Conservation (phyloP, 2,797 vertebrate genomes). For the Urosaurus nigricauda region DNA sequence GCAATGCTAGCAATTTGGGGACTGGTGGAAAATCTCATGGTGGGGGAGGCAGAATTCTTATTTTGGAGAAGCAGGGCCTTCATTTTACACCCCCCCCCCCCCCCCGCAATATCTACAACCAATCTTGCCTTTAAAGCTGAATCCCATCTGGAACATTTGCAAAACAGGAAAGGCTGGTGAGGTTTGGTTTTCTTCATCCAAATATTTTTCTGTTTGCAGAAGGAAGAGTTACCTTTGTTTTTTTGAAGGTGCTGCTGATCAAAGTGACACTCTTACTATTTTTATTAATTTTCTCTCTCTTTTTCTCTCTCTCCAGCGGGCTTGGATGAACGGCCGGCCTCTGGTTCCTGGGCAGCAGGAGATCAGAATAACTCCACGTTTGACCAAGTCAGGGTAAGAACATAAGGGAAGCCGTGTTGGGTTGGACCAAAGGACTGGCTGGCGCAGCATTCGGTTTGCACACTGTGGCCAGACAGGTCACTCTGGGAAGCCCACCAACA, state of each 20-base stretch:
- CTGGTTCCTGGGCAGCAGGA: slow-evolving; percentile 91
- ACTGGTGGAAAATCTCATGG: too few relatives aligned
- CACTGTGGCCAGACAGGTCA: too few relatives aligned
- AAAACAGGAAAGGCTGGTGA: slow-evolving; percentile 18
- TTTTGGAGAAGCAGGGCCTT: not conserved
- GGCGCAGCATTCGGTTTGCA: too few relatives aligned
- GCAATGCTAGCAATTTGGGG: too few relatives aligned
- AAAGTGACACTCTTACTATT: slow-evolving; percentile 25
- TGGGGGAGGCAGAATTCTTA: not conserved
- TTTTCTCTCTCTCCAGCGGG: slow-evolving; percentile 77
- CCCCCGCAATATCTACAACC: too few relatives aligned
- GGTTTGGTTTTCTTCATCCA: not conserved
- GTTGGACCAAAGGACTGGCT: not conserved
- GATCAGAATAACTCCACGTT: slow-evolving; percentile 96
- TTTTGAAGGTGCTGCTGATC: slow-evolving; percentile 72
- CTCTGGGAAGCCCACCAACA: not conserved
- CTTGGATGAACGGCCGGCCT: slow-evolving; percentile 91
- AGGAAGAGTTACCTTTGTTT: slow-evolving; percentile 72
- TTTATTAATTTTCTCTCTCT: slow-evolving; percentile 58
- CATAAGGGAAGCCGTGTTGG: too few relatives aligned
- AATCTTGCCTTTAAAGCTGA: not conserved
- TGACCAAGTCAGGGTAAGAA: slow-evolving; percentile 92
- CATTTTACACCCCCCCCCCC: not conserved
- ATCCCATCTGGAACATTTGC: slow-evolving; percentile 5
- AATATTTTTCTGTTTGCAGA: slow-evolving; percentile 73